A percentile compares a stretch with the other conserved stretches of the same genome.
These are phyloP conservation scores for Lophochroa leadbeateri DNA, from an alignment of 2,113 vertebrate species.

Conservation along the genomic window DNA sequence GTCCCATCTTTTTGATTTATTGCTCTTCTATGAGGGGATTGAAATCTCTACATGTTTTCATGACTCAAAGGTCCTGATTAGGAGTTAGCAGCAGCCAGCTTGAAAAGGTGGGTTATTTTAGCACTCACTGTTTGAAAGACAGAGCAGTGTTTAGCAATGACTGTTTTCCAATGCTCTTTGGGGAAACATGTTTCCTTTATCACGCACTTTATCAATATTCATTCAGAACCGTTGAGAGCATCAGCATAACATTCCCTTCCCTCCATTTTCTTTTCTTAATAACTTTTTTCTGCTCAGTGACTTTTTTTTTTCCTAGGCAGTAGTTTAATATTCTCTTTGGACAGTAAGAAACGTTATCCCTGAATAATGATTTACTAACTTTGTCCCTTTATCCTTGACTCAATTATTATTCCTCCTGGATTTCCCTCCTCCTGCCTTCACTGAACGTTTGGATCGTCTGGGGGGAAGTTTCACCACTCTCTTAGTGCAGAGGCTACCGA, in stretches of 20 bases:
- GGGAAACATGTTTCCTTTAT: conserved; percentile 62
- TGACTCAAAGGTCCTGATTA: conserved; percentile 46
- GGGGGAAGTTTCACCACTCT: background rate
- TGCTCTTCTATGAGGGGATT: conserved; percentile 26
- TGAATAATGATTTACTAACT: conserved; percentile 50
- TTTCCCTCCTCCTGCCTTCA: background rate
- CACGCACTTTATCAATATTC: conserved; percentile 32
- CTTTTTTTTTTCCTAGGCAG: background rate
- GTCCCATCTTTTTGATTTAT: conserved; percentile 57
- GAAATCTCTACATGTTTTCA: conserved; percentile 47
- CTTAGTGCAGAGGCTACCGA: background rate
- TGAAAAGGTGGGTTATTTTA: conserved; percentile 44
- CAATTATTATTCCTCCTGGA: background rate
- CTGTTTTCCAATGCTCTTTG: background rate
- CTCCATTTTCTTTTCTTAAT: conserved; percentile 52
- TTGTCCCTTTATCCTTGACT: conserved; percentile 57
- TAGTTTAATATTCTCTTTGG: conserved; percentile 53
- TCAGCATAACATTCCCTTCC: conserved; percentile 58
- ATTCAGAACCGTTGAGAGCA: conserved; percentile 56
- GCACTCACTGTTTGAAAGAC: background rate
- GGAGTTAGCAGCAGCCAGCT: conserved; percentile 28
- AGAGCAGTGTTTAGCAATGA: background rate
- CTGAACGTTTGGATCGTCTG: accelerated
- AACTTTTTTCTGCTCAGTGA: conserved; percentile 31
- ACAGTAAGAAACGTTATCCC: conserved; percentile 46